phyloP scores from a whole-genome alignment of 1,140 invertebrate species.

The Ceratina australensis region DNA sequence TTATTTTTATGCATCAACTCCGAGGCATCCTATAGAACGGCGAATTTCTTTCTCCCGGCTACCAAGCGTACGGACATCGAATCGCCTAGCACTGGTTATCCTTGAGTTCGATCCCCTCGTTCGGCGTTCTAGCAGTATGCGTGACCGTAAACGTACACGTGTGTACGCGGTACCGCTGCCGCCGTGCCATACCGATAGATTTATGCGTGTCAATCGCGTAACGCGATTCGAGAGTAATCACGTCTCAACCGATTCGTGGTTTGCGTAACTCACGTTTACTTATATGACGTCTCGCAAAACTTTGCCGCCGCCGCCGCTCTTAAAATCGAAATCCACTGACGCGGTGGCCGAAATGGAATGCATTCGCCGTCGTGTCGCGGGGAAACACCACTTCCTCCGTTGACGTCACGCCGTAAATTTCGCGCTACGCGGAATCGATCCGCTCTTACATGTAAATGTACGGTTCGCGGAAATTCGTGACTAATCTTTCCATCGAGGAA shows the following conservation, averaged over 20 bases:
- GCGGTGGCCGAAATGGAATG: not conserved
- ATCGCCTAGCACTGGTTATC: constrained; percentile 69
- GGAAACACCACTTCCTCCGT: not conserved
- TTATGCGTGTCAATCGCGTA: constrained; percentile 33
- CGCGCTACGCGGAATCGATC: too few relatives aligned
- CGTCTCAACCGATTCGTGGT: not conserved
- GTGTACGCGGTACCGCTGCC: not conserved
- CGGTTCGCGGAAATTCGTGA: not conserved
- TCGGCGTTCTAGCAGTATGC: constrained; percentile 29
- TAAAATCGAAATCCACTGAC: too few relatives aligned
- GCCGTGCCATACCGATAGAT: constrained; percentile 12
- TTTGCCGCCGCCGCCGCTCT: too few relatives aligned
- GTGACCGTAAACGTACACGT: constrained; percentile 41
- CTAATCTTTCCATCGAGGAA: not conserved
- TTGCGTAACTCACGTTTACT: not conserved
- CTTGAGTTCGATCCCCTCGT: constrained; percentile 74
- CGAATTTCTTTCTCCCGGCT: constrained; percentile 34
- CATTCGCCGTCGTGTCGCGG: not conserved
- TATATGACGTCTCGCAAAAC: not conserved
- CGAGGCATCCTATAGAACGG: constrained; percentile 20
- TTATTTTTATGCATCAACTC: not conserved
- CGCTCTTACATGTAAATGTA: not conserved
- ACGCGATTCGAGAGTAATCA: constrained; percentile 43
- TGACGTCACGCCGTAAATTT: not conserved
- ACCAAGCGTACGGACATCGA: constrained; percentile 33